Conservation (phyloP, 2,888 invertebrate genomes). For the Coleophora flavipennella region DNA sequence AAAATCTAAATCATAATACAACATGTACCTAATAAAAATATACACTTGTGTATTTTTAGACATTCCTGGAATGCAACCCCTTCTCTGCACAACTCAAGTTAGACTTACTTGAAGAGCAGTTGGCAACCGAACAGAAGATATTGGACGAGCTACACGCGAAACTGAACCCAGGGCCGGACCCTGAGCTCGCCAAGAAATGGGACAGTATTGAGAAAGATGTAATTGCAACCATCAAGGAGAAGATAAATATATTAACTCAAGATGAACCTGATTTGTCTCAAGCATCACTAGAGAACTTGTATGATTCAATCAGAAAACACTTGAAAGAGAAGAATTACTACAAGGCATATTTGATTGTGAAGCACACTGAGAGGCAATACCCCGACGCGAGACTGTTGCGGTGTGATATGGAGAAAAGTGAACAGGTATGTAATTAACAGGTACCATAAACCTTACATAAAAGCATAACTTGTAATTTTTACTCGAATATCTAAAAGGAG, state of each 20-base stretch:
- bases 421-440: conserved; percentile 46
- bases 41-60: conserved; percentile 47
- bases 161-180: conserved; percentile 56
- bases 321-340: conserved; percentile 60
- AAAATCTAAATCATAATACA: no score
- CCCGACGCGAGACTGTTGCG: conserved; percentile 60
- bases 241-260: conserved; percentile 57
- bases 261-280: conserved; percentile 61
- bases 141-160: conserved; percentile 74
- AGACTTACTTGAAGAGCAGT: conserved; percentile 71
- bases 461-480: neutral
- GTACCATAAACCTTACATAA: no score
- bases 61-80: conserved; percentile 88
- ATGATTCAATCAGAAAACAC: conserved; percentile 53
- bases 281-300: conserved; percentile 53
- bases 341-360: conserved; percentile 65
- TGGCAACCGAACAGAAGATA: conserved; percentile 74
- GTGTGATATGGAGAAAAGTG: conserved; percentile 60
- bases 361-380: conserved; percentile 58
- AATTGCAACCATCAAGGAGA: conserved; percentile 58
- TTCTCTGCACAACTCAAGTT: conserved; percentile 81
- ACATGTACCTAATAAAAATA: no score
- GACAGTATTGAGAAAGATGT: conserved; percentile 65
- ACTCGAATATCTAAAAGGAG: no score
- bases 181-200: conserved; percentile 64